Conservation (phyloP, 2,888 invertebrate genomes). For the Anagyrus pseudococci region DNA sequence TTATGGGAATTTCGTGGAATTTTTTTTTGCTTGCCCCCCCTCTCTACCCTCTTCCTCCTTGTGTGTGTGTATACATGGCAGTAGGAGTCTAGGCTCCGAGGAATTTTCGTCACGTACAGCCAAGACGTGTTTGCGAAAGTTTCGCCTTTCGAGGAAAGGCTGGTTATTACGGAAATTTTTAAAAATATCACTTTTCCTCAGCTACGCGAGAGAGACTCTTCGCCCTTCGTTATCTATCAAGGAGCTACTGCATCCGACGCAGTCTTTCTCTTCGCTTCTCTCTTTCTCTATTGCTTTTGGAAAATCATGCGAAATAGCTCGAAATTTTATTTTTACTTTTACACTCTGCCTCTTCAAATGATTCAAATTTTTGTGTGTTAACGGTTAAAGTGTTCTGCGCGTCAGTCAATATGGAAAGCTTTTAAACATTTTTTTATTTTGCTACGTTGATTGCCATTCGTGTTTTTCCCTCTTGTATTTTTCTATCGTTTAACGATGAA, state of each 20-base stretch:
- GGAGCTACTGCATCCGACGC: neutral
- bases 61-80: too few relatives aligned
- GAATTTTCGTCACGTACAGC: neutral
- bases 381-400: too few relatives aligned
- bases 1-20: conserved; percentile 2
- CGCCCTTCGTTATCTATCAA: too few relatives aligned
- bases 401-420: too few relatives aligned
- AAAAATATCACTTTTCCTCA: neutral
- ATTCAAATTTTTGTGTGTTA: neutral
- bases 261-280: neutral
- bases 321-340: neutral
- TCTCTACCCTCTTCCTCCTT: neutral
- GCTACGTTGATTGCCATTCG: too few relatives aligned
- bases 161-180: neutral
- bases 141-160: neutral
- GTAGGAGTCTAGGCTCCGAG: neutral
- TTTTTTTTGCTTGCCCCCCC: conserved; percentile 3
- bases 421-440: too few relatives aligned
- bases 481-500: too few relatives aligned
- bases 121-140: neutral
- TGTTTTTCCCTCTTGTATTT: too few relatives aligned
- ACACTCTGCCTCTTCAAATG: neutral
- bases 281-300: neutral
- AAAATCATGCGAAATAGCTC: neutral
- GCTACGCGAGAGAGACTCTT: too few relatives aligned